Evolutionary conservation across 2,888 invertebrate genomes (phyloP), one percentile per base, ranked within the genome.

Genomic region (Mermis nigrescens): DNA sequence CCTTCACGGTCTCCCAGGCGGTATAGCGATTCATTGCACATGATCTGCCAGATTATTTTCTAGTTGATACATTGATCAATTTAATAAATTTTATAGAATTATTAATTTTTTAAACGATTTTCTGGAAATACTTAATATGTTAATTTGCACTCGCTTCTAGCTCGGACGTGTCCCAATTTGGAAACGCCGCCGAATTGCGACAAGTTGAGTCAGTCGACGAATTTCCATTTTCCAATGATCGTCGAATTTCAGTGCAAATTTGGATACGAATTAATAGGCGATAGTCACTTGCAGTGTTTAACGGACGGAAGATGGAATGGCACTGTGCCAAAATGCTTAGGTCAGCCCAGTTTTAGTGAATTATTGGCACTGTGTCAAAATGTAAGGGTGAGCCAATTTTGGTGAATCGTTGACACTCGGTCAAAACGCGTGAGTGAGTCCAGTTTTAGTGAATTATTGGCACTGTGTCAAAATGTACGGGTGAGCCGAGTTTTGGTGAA

Each of bases 281-380:
- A 85, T 56, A 81, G 86, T 0, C 82, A 85, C 2, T 77, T 94
- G 24, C 79, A 86, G 58, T 95, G 94, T 73, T 83, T 85, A 1
- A 85, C 86, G 2, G 84, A 83, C 71, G 94, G 94, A 55, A 81
- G 80, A 32, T 95, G 94, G 95, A 90, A 91, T 72, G 89, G 89
- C 66, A 83, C 87, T 2, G 82, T 84, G 48, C 94, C 95, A 2
- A 84, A 85, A 74, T 95, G 94, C 75, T 83, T 86, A 79, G 87
- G 90, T 90, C 79, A 81, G n/a, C n/a, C n/a, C n/a, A n/a, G n/a
- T n/a, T n/a, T n/a, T n/a, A n/a, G n/a, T n/a, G n/a, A n/a, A n/a
- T n/a, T 38, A 19, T 38, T 38, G 38, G 7, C 7, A 38, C 19
- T 12, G 38, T 38, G 38, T 38, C 38, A 38, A 38, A 38, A 38